Evolutionary conservation across 2,797 vertebrate genomes (phyloP).

Genomic region (Sphenopsis melanotis): DNA sequence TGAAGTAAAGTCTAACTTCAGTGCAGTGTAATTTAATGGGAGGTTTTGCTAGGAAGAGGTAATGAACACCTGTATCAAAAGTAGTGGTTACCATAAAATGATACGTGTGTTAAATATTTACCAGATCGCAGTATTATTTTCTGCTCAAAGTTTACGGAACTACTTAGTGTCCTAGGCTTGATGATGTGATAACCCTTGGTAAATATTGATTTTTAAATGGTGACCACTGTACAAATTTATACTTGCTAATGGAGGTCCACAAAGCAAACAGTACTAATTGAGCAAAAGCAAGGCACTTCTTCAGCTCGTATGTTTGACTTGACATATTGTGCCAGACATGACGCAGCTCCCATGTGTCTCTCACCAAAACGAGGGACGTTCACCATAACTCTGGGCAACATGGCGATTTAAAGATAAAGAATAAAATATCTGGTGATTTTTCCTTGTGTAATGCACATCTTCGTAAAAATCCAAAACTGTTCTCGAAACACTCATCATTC

Average conservation of each 20-base stretch:
- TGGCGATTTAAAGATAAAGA: neutral
- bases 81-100: constrained; percentile 23
- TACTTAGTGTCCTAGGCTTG: constrained; percentile 48
- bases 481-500: neutral
- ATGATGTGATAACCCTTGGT: constrained; percentile 55
- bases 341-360: neutral
- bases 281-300: constrained; percentile 38
- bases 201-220: constrained; percentile 65
- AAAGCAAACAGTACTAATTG: constrained; percentile 49
- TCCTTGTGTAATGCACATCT: neutral
- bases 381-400: neutral
- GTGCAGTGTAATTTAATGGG: neutral
- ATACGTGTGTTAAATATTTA: constrained; percentile 52
- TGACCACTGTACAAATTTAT: constrained; percentile 64
- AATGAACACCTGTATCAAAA: constrained; percentile 41
- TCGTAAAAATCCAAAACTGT: neutral
- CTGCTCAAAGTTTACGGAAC: constrained; percentile 56
- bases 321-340: neutral
- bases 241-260: constrained; percentile 50
- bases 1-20: neutral
- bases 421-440: neutral
- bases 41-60: neutral
- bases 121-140: constrained; percentile 38
- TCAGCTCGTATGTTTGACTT: neutral
- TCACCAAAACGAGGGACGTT: neutral